phyloP scores from a whole-genome alignment of 1,140 invertebrate species.

The Elymnias hypermnestra region DNA sequence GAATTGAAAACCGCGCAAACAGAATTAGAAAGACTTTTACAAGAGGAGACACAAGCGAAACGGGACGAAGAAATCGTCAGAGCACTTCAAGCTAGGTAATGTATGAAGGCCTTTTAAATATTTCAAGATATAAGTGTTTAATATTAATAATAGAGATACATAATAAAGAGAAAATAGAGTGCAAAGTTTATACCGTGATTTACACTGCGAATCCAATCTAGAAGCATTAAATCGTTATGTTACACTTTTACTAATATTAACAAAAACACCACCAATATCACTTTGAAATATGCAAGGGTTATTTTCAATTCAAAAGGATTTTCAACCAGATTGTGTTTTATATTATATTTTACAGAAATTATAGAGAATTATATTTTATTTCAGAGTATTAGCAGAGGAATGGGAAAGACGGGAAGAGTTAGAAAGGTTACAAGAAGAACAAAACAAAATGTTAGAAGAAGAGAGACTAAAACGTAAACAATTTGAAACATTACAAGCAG shows the following conservation, averaged over 20 bases:
- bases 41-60: conserved; percentile 89
- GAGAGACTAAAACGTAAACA: conserved; percentile 84
- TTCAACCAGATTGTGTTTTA: too few species aligned
- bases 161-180: too few species aligned
- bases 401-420: conserved; percentile 89
- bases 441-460: conserved; percentile 82
- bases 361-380: conserved; percentile 4
- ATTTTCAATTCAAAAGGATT: too few species aligned
- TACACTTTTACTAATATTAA: not conserved
- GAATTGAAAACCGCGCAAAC: conserved; percentile 83
- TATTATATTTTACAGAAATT: too few species aligned
- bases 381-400: conserved; percentile 86
- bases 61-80: conserved; percentile 89
- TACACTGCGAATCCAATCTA: too few species aligned
- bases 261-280: not conserved
- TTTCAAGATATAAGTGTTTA: too few species aligned
- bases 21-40: conserved; percentile 81
- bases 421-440: conserved; percentile 85
- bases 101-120: too few species aligned
- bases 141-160: too few species aligned
- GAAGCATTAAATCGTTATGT: not conserved
- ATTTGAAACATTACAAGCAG: conserved; percentile 82
- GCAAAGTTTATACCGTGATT: too few species aligned
- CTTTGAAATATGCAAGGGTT: too few species aligned
- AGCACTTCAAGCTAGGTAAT: conserved; percentile 82